These are phyloP conservation scores for Netelia melanura DNA, from an alignment of 2,888 invertebrate species.

Conservation along the genomic window DNA sequence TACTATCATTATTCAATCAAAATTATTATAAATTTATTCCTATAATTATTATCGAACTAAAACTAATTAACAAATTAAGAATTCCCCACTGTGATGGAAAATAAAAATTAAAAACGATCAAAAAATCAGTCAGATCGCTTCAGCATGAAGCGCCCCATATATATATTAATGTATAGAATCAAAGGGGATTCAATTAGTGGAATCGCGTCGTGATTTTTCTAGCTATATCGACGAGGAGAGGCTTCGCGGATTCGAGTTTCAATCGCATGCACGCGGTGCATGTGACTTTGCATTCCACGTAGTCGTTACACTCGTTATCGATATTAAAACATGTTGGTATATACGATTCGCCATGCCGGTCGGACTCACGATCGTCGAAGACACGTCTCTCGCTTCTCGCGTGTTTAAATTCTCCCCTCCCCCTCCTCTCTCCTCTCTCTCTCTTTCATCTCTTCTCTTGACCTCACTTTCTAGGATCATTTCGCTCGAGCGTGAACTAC, in stretches of 20 bases:
- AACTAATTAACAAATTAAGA: too few relatives aligned
- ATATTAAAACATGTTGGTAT: constrained; percentile 58
- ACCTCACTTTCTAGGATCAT: constrained; percentile 79
- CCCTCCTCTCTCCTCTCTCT: too few relatives aligned
- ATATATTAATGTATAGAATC: constrained; percentile 5
- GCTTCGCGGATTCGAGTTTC: constrained; percentile 36
- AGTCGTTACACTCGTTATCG: constrained; percentile 65
- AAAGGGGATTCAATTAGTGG: constrained; percentile 58
- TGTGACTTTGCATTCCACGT: constrained; percentile 45
- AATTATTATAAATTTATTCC: too few relatives aligned
- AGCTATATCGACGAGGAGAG: constrained; percentile 18
- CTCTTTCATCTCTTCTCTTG: constrained; percentile 71
- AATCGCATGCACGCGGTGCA: constrained; percentile 55
- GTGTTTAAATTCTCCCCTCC: constrained; percentile 42
- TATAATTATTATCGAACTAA: too few relatives aligned
- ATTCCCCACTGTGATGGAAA: too few relatives aligned
- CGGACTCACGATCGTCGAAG: constrained; percentile 64
- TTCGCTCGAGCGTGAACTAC: constrained; percentile 68
- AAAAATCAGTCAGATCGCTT: background rate
- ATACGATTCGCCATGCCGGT: constrained; percentile 13
- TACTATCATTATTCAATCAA: too few relatives aligned
- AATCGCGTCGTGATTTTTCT: constrained; percentile 34
- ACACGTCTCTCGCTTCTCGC: constrained; percentile 59
- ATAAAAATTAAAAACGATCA: constrained; percentile 16
- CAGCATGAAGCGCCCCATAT: background rate